Evolutionary conservation across 23 tunicate genomes (phyloP).

Genomic region (Styela plicata): DNA sequence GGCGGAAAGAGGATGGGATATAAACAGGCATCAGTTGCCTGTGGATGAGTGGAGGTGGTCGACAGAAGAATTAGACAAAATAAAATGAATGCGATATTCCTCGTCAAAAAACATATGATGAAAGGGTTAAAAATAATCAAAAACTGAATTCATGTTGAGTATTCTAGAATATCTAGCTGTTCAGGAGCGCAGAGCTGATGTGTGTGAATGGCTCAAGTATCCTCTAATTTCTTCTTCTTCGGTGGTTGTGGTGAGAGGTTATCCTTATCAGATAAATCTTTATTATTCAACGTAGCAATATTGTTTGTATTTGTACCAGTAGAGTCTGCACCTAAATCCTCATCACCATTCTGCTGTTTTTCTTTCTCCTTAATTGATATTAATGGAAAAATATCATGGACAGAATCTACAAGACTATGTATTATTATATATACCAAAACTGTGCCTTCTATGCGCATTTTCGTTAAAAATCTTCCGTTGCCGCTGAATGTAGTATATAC

Average conservation of each 20-base stretch:
- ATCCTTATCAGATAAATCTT: background rate
- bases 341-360: background rate
- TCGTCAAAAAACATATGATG: too few species aligned
- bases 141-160: too few species aligned
- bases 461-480: too few species aligned
- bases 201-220: background rate
- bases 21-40: constrained; percentile 45
- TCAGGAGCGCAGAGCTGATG: too few species aligned
- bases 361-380: background rate
- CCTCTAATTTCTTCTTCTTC: constrained; percentile 6
- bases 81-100: constrained; percentile 9
- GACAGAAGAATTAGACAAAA: constrained; percentile 18
- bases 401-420: too few species aligned
- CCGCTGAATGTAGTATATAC: too few species aligned
- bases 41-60: constrained; percentile 81
- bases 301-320: background rate
- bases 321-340: too few species aligned
- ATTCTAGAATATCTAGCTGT: background rate
- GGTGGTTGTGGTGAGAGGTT: background rate
- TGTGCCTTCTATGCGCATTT: too few species aligned
- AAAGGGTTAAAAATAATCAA: too few species aligned
- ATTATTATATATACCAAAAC: too few species aligned
- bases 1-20: constrained; percentile 52
- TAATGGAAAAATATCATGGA: too few species aligned
- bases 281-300: background rate